Percentiles rank a stretch among this genome's conserved stretches.
These are phyloP conservation scores for Moxostoma hubbsi DNA, from an alignment of 2,797 vertebrate genomes.

Conservation along the genomic window DNA sequence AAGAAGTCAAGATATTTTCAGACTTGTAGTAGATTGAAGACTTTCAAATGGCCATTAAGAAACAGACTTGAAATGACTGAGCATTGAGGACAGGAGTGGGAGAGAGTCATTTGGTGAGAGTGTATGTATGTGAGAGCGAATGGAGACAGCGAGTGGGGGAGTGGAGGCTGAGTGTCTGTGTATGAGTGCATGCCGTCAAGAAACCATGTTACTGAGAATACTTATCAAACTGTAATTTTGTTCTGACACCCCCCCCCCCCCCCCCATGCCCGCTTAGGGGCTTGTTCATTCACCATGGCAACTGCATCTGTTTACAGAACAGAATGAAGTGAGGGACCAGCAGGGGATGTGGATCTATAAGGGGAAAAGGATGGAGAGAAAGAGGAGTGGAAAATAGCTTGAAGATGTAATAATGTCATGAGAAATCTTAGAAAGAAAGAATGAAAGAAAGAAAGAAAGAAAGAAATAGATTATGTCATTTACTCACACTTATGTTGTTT, in stretches of 20 bases:
- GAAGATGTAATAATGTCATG: slow-evolving; percentile 13
- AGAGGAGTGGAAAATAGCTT: slow-evolving; percentile 19
- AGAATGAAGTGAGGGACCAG: slow-evolving; percentile 58
- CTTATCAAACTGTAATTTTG: slow-evolving; percentile 72
- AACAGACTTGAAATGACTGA: slow-evolving; percentile 52
- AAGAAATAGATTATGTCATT: background rate
- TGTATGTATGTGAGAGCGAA: slow-evolving; percentile 61
- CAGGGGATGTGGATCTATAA: slow-evolving; percentile 49
- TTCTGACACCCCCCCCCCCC: slow-evolving; percentile 49
- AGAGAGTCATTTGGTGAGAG: slow-evolving; percentile 69
- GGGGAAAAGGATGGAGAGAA: background rate
- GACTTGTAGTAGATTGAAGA: slow-evolving; percentile 9
- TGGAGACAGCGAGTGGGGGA: slow-evolving; percentile 54
- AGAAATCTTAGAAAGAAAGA: background rate
- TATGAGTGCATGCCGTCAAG: slow-evolving; percentile 41
- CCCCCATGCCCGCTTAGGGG: slow-evolving; percentile 72
- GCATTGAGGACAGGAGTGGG: slow-evolving; percentile 69
- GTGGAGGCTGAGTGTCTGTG: slow-evolving; percentile 29
- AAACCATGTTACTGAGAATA: slow-evolving; percentile 70
- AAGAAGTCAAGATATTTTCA: slow-evolving; percentile 9
- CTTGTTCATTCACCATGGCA: slow-evolving; percentile 80
- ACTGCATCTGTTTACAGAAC: slow-evolving; percentile 88
- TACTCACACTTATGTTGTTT: too few relatives aligned
- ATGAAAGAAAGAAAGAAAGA: slow-evolving; percentile 18
- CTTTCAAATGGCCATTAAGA: slow-evolving; percentile 48